Base-by-base conservation (phyloP, 2,797 vertebrate species). In the Xenops minutus region DNA sequence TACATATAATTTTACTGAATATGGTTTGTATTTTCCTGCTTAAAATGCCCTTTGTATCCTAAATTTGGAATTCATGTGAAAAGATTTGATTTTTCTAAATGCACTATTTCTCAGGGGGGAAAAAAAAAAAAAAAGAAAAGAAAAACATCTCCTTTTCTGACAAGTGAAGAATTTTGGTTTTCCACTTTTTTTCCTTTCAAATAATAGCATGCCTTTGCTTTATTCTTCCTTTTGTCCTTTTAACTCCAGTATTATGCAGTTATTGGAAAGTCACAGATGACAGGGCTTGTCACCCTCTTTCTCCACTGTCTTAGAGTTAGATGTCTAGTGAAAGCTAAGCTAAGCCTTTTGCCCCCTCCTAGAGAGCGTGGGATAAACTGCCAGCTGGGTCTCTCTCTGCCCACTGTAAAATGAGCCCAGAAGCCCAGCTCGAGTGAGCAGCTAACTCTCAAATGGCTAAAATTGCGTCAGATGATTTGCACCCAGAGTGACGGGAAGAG, bases 261-360 rank as follows among this genome's bases (percentile, higher is more conserved):
- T 79, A 82, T 32, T 73, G 74, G 55, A 56, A 89, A 94, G 93
- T 48, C 74, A 77, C 85, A 90, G 89, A 92, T 86, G 76, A 95
- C 49, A 86, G 74, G 27, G 56, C 74, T 95, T 63, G 34, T 86
- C 76, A 93, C 34, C 24, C 51, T 76, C 72, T 71, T 87, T 88
- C 79, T 80, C 71, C 3, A 0, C 79, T 88, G 51, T 52, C 83
- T 85, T 52, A 48, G 75, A 76, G 63, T 88, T 77, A 52, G 72
- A 59, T 84, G 68, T 83, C 78, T 90, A 83, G 72, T 81, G 86
- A 92, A 96, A 96, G 74, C 83, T 56, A 92, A 95, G 59, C 74
- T 94, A 82, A 90, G 80, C 88, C 85, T 93, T 95, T 87, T 88
- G 88, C 92, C 77, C 63, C 89, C 95, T 97, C 95, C 90, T 95